Evolutionary conservation across 2,113 vertebrate genomes (phyloP), one percentile per base, ranked within the genome.

Genomic region (Anthoscopus minutus): DNA sequence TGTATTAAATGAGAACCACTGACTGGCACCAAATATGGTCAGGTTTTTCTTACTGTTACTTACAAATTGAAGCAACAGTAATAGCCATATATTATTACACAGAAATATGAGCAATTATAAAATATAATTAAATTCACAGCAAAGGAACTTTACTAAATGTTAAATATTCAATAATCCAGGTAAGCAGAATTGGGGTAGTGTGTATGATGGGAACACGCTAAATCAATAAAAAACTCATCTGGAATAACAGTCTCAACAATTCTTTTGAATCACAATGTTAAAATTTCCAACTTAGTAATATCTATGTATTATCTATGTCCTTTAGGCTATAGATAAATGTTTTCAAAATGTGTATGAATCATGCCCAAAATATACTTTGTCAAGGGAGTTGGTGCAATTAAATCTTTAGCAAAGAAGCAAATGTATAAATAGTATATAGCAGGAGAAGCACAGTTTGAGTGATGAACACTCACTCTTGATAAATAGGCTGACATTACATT

Each of bases 361-460:
- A 78, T 86, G 28, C 76, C 38, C 48, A 88, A 91, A 89, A 56
- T 58, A 31, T 45, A 92, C 11, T 82, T 88, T 58, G 89, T 96
- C 31, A 37, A 83, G 91, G n/a, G 64, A 92, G 31, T 11, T 16
- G 2, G 37, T 86, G 60, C 51, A 85, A 95, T n/a, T 79, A 94
- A 94, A 83, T 60, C 51, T 88, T 94, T 50, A 89, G 51, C 66
- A 94, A 91, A 83, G 54, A 96, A 93, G 64, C 62, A 78, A 85
- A 92, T 13, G 5, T 51, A 76, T 93, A 89, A 94, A 92, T 53
- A 95, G 85, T 73, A 93, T 85, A 51, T 91, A 80, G 42, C 35
- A 93, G 89, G 27, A 89, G 61, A 97, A 95, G 94, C 84, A 84
- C 45, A 54, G 15, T 85, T 61, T 93, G 81, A 91, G 58, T 94